Base-by-base conservation (phyloP, 2,888 invertebrate species). In the Esperia sulphurella region DNA sequence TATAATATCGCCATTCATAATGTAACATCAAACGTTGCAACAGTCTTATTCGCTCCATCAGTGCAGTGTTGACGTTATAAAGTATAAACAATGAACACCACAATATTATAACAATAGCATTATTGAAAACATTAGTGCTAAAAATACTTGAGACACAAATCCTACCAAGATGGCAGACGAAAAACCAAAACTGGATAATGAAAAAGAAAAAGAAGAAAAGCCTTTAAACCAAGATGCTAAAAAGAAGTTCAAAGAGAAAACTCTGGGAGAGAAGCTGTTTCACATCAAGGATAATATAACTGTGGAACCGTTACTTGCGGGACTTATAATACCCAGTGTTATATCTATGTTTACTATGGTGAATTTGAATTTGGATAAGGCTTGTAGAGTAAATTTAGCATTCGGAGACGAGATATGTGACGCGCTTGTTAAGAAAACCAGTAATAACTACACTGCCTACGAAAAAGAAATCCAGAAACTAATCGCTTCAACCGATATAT, bases 301-400 rank as follows among this genome's bases (percentile, higher is more conserved):
- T 0, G 94, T 94, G 1, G 94, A 94, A 69, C 94, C 94, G 0
- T 89, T 94, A 83, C 72, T 94, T 28, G 94, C 93, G 0, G 93
- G 93, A 41, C 92, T 94, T 65, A 94, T 94, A 10, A 91, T 93
- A 74, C 93, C 93, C 13, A 92, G 92, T 71, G 88, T 92, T 0
- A 81, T 92, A 49, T 94, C 95, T 1, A 92, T 93, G 49, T 84
- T 96, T 60, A 95, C 95, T 12, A 95, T 88, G 88, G 63, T 68
- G 12, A 88, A 88, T 67, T 73, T 88, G 4, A 88, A 88, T 65
- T 65, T 88, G 54, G 88, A 88, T 48, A 88, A 88, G 63, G 88
- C 88, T 0, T 88, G 88, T 57, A 68, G 85, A 57, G 87, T 87
- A 0, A 84, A 84, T 54, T 65, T 84, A 7, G 63, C 65, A 14